phyloP scores from a whole-genome alignment of 2,113 vertebrate species.

The Leucosticte australis region DNA sequence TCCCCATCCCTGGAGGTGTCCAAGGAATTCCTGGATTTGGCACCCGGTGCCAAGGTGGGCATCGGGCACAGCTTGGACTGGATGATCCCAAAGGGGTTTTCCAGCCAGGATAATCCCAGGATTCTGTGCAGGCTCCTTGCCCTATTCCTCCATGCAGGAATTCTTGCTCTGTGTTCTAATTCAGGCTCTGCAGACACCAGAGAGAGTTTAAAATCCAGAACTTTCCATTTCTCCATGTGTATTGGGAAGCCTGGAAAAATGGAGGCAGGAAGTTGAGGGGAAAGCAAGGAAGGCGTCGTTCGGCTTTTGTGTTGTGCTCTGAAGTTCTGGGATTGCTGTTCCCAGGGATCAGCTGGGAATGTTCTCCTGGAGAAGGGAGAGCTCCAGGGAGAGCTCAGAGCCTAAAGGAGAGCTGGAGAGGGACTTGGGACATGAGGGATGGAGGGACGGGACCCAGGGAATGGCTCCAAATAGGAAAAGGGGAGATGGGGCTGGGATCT shows the following conservation, averaged over 20 bases:
- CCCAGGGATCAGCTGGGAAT: not conserved
- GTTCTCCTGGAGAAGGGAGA: not conserved
- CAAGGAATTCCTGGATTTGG: not conserved
- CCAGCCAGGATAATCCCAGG: rapidly evolving
- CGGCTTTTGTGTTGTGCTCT: no score
- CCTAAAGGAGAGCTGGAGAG: not conserved
- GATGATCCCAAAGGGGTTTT: not conserved
- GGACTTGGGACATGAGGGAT: rapidly evolving
- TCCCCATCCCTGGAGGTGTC: not conserved
- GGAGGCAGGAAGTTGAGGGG: not conserved
- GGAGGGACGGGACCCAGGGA: not conserved
- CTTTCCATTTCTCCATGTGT: rapidly evolving
- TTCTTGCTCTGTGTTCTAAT: not conserved
- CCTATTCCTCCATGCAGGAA: rapidly evolving
- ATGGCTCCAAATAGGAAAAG: not conserved
- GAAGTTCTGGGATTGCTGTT: not conserved
- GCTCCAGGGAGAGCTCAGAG: rapidly evolving
- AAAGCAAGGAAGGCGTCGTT: rapidly evolving
- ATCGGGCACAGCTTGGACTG: rapidly evolving
- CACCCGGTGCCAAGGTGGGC: not conserved
- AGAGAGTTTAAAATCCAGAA: not conserved
- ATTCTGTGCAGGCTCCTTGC: not conserved
- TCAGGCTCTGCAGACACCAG: not conserved
- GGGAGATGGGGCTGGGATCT: not conserved
- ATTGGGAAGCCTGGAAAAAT: rapidly evolving